Percentiles rank a stretch among this genome's conserved stretches.
Evolutionary conservation across 37 sponge, comb jelly and placozoan genomes (phyloP).

Genomic region (Beroe forskalii): DNA sequence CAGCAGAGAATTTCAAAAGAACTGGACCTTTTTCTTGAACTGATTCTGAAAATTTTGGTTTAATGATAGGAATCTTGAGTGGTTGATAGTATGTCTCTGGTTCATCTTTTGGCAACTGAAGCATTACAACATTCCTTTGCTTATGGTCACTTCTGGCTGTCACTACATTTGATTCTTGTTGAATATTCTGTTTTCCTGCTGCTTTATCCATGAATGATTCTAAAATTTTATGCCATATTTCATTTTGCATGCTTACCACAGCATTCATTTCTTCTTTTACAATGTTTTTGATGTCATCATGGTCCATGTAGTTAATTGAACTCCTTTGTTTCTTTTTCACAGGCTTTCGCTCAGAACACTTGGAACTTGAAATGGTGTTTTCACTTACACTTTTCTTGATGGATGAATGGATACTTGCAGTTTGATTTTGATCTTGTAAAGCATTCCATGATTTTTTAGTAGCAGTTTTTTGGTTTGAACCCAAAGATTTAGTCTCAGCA

Average conservation of each 20-base stretch:
- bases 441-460: not conserved
- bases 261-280: conserved; percentile 61
- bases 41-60: not conserved
- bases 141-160: not conserved
- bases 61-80: conserved; percentile 20
- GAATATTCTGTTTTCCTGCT: not conserved
- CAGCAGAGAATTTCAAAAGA: conserved; percentile 1
- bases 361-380: not conserved
- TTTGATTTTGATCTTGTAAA: not conserved
- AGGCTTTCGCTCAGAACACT: not conserved
- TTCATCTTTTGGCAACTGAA: conserved; percentile 39
- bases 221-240: conserved; percentile 59
- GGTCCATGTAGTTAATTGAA: not conserved
- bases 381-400: not conserved
- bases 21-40: not conserved
- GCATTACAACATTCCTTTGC: not conserved
- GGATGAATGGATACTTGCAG: not conserved
- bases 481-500: not conserved
- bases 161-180: no score
- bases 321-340: not conserved
- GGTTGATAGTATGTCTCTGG: conserved; percentile 3
- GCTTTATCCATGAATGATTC: conserved; percentile 46
- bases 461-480: not conserved
- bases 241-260: conserved; percentile 55
- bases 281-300: conserved; percentile 18